Percentiles rank a stretch among this genome's conserved stretches.
Evolutionary conservation across 2,113 vertebrate species (phyloP).

Genomic region (Myiopsitta monachus): DNA sequence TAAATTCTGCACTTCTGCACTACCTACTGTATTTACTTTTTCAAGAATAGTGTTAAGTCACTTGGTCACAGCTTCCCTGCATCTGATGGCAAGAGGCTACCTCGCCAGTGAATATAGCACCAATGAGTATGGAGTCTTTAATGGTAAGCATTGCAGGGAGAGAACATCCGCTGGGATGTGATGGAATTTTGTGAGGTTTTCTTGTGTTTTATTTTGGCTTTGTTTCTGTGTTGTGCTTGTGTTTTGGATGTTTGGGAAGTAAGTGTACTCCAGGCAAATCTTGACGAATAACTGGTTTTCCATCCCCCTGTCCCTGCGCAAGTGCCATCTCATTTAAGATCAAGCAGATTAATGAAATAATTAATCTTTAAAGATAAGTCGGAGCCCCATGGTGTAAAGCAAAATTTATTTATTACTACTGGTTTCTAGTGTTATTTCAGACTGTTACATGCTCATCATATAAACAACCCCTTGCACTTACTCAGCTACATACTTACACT

Average conservation of each 20-base stretch:
- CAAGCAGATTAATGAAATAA: background rate
- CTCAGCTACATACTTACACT: conserved; percentile 43
- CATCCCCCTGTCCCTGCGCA: background rate
- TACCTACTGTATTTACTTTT: background rate
- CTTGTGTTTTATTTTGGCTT: background rate
- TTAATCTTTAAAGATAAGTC: background rate
- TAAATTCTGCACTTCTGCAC: background rate
- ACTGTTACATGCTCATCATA: conserved; percentile 23
- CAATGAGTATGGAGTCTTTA: background rate
- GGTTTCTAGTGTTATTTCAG: conserved; percentile 21
- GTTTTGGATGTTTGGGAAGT: background rate
- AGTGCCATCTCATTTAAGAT: background rate
- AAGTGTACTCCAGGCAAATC: background rate
- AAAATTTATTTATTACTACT: conserved; percentile 35
- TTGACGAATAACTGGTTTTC: background rate
- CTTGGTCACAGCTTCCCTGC: background rate
- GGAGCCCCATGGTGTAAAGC: background rate
- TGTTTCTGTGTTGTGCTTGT: background rate
- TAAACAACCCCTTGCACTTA: conserved; percentile 54
- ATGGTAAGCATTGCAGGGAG: background rate
- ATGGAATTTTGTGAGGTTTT: background rate
- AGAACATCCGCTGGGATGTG: background rate
- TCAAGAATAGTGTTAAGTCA: background rate
- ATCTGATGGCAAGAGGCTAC: background rate
- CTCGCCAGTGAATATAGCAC: background rate